Evolutionary conservation across 2,113 vertebrate species (phyloP), one percentile per base, ranked within the genome.

Genomic region (Climacteris rufus): DNA sequence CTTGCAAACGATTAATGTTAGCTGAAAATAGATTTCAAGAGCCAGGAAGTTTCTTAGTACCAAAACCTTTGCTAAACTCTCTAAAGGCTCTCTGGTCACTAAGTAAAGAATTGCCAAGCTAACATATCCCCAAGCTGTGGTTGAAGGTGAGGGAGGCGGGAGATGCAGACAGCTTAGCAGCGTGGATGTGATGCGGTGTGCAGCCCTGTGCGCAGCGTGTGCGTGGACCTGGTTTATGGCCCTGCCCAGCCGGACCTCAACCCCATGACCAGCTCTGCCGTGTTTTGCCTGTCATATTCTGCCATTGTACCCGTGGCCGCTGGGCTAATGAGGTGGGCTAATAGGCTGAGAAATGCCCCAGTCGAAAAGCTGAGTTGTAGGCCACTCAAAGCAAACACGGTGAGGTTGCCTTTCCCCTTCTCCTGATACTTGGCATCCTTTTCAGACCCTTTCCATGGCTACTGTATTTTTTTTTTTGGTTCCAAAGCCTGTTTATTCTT

Each of bases 161-260:
- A 47, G 63, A 7, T 31, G 44, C 18, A 5, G 9, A 10, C 14
- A 23, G 65, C 30, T 13, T 33, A 49, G 79, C 70, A 35, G 50
- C 20, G 0, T 0, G n/a, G 57, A 59, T 1, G 9, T 24, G 56
- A 11, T n/a, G 45, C 82, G 39, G 22, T 1, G 57, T 0, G 6
- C 66, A 71, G 75, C 17, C 7, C 40, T 1, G 2, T 3, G 56
- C 27, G 2, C 17, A 13, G 39, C 0, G 0, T 9, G 10, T 23
- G 31, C 42, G 53, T 0, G 1, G 37, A 3, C 37, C 27, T 0
- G 0, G 5, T 5, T n/a, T 6, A 6, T 7, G 37, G 64, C 56
- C 24, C 84, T 69, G 64, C 54, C 35, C 15, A 13, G 27, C 40
- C 0, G 0, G 2, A 68, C 33, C 15, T 42, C 21, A 47, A 9